These are phyloP conservation scores for Periphyllus acericola DNA, from an alignment of 2,888 invertebrate species.

Conservation along the genomic window DNA sequence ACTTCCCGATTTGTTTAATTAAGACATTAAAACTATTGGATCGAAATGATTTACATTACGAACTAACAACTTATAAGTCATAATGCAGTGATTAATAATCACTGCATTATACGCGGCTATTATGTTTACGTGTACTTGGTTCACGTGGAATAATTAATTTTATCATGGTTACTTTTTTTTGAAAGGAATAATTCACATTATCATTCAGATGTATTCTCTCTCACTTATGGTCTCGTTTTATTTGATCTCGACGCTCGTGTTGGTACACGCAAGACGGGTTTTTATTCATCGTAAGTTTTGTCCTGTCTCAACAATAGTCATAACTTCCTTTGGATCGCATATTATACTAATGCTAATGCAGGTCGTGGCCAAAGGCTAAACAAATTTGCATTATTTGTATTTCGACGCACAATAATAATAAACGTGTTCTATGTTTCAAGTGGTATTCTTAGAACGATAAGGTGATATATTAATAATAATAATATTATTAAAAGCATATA, in stretches of 20 bases:
- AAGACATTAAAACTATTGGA: not conserved
- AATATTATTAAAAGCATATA: conserved; percentile 45
- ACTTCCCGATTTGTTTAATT: not conserved
- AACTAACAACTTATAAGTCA: not conserved
- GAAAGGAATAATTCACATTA: conserved; percentile 8
- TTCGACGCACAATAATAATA: conserved; percentile 26
- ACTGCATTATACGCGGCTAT: not conserved
- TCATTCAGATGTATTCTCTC: not conserved
- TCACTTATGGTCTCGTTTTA: conserved; percentile 21
- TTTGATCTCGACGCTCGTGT: not conserved
- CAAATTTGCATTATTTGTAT: conserved; percentile 58
- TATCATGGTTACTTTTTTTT: conserved; percentile 7
- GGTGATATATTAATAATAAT: conserved; percentile 41
- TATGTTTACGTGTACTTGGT: conserved; percentile 15
- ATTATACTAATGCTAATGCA: conserved; percentile 36
- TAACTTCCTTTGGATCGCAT: conserved; percentile 24
- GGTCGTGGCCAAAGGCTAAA: conserved; percentile 55
- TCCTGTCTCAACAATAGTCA: conserved; percentile 24
- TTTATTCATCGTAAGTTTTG: conserved; percentile 37
- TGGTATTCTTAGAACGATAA: conserved; percentile 40
- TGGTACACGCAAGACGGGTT: conserved; percentile 21
- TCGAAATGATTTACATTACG: not conserved
- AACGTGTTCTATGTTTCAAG: conserved; percentile 13
- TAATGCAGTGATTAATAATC: not conserved
- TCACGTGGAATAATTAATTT: conserved; percentile 16